Evolutionary conservation across 2,113 vertebrate genomes (phyloP).

Genomic region (Pongo abelii): DNA sequence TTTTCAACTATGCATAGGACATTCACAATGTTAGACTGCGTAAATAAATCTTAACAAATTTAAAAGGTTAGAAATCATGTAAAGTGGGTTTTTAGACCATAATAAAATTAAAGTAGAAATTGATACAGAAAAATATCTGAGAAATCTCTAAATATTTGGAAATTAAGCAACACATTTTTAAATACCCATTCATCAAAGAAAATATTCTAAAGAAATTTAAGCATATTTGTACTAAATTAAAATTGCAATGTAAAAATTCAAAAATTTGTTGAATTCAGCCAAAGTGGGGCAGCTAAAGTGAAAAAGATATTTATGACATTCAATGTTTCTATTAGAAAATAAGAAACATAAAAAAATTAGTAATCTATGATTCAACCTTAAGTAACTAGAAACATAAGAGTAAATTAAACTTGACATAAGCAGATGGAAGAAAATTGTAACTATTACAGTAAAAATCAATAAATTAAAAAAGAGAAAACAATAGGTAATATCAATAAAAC

Average conservation of each 20-base stretch:
- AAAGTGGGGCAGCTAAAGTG: background rate
- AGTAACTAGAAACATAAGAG: background rate
- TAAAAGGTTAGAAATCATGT: background rate
- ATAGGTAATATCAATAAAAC: background rate
- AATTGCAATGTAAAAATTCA: background rate
- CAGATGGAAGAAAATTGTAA: background rate
- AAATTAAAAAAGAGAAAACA: background rate
- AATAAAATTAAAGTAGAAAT: background rate
- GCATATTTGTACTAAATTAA: background rate
- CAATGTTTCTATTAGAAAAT: background rate
- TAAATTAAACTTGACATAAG: background rate
- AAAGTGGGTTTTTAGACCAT: background rate
- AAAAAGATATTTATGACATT: background rate
- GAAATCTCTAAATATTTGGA: background rate
- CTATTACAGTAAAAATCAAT: background rate
- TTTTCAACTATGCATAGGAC: background rate
- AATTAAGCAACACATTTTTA: background rate
- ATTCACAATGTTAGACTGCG: background rate
- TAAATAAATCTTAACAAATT: background rate
- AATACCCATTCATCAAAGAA: background rate
- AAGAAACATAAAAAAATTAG: background rate
- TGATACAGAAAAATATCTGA: background rate
- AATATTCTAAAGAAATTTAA: background rate
- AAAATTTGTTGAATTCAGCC: background rate
- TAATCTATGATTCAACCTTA: background rate